Evolutionary conservation across 2,797 vertebrate species (phyloP).

Genomic region (Mionectes olivaceus): DNA sequence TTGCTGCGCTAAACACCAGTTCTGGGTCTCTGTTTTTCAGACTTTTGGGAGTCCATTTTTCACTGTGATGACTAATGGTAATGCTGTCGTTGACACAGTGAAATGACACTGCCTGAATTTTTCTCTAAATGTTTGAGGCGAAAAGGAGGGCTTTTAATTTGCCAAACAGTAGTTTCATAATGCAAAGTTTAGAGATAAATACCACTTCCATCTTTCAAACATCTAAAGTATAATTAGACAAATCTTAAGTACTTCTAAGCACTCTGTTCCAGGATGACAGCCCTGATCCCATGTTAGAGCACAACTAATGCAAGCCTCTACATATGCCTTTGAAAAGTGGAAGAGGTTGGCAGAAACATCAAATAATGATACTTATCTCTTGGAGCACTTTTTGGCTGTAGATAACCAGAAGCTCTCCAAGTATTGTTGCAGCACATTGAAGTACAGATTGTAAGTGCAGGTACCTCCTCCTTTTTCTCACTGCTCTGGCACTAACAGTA

Average conservation of each 20-base stretch:
- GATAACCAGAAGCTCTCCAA: neutral
- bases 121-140: neutral
- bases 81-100: neutral
- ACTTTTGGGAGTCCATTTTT: neutral
- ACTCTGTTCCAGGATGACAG: neutral
- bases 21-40: neutral
- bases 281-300: neutral
- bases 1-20: neutral
- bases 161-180: slow-evolving; percentile 50
- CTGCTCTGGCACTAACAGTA: neutral
- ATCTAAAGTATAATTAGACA: slow-evolving; percentile 58
- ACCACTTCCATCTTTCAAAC: slow-evolving; percentile 66
- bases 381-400: slow-evolving; percentile 13
- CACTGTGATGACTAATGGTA: neutral
- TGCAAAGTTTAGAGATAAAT: slow-evolving; percentile 52
- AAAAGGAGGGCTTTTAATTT: neutral
- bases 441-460: neutral
- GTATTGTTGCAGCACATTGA: neutral
- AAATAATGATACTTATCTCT: slow-evolving; percentile 36
- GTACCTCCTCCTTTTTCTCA: neutral
- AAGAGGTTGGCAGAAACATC: slow-evolving; percentile 37
- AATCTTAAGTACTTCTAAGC: slow-evolving; percentile 65
- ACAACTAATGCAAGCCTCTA: neutral
- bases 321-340: neutral
- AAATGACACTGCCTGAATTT: neutral